These are phyloP conservation scores for Drosophila borealis DNA, from an alignment of 2,888 invertebrate species.

Conservation along the genomic window DNA sequence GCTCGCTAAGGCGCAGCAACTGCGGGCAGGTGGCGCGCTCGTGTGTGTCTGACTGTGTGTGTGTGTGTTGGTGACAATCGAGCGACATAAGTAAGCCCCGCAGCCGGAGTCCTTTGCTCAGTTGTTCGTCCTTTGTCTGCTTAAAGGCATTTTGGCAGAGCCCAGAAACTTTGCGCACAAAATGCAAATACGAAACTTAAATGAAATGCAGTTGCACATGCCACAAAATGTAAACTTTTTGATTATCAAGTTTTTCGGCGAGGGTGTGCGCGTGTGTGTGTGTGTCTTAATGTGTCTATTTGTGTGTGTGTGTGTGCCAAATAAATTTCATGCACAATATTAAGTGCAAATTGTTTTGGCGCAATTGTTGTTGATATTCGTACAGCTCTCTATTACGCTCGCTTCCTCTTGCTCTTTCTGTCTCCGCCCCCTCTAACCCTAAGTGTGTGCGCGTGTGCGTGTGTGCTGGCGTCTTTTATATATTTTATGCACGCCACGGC, in stretches of 20 bases:
- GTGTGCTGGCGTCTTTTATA: constrained; percentile 45
- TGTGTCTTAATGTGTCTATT: constrained; percentile 22
- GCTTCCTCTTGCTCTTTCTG: constrained; percentile 4
- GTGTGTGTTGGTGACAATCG: constrained; percentile 17
- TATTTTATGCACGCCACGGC: constrained; percentile 65
- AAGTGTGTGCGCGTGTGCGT: constrained; percentile 3
- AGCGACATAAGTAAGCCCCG: constrained; percentile 34
- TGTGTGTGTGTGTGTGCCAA: constrained; percentile 41
- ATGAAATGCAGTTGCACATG: constrained; percentile 68
- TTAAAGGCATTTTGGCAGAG: constrained; percentile 32
- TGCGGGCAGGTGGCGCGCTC: background rate
- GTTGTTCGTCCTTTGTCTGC: constrained; percentile 28
- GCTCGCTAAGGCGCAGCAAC: constrained; percentile 23
- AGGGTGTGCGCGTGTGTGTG: constrained; percentile 16
- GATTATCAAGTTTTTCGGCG: constrained; percentile 61
- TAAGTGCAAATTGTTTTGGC: constrained; percentile 76
- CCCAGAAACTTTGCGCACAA: constrained; percentile 41
- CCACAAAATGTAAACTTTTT: constrained; percentile 71
- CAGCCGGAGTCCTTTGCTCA: constrained; percentile 5
- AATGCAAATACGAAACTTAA: constrained; percentile 74
- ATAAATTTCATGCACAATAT: constrained; percentile 71
- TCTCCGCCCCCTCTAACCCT: background rate
- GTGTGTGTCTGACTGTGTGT: constrained; percentile 3
- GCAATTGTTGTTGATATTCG: constrained; percentile 59
- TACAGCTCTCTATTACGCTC: background rate